Percentiles rank a stretch among this genome's conserved stretches.
phyloP scores from a whole-genome alignment of 2,113 vertebrate species.

The Eublepharis macularius region DNA sequence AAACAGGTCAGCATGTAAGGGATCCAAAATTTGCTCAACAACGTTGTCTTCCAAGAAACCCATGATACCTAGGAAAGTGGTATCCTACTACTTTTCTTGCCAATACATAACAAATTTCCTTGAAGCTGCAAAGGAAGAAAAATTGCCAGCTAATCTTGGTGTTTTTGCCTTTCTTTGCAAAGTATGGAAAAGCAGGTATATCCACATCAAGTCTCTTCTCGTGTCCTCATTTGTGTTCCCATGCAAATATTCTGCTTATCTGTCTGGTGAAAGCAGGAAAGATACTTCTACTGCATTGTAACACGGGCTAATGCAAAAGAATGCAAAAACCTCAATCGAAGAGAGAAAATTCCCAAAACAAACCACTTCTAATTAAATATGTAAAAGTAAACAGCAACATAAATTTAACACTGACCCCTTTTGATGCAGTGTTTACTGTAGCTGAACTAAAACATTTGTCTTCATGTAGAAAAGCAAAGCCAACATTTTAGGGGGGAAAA shows the following conservation, averaged over 20 bases:
- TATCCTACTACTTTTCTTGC: too few species aligned
- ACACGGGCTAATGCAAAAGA: conserved; percentile 1
- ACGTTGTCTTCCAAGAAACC: not conserved
- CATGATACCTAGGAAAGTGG: not conserved
- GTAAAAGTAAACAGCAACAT: not conserved
- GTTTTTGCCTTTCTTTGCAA: not conserved
- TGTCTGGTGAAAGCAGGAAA: not conserved
- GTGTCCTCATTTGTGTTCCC: rapidly evolving
- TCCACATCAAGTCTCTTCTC: not conserved
- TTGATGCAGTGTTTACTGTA: conserved; percentile 11
- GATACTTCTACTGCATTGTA: not conserved
- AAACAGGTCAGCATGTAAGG: not conserved
- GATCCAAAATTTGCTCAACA: too few species aligned
- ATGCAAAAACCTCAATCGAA: conserved; percentile 5
- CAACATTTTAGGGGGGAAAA: not conserved
- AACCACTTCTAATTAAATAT: conserved; percentile 27
- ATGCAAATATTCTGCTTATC: not conserved
- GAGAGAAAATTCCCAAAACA: conserved; percentile 27
- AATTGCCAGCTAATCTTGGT: rapidly evolving
- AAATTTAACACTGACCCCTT: conserved; percentile 3
- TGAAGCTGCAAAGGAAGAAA: not conserved
- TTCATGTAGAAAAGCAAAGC: not conserved
- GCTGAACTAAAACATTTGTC: conserved; percentile 17
- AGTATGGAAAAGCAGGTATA: rapidly evolving
- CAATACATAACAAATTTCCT: too few species aligned